Percentiles rank a stretch among this genome's conserved stretches.
Conservation (phyloP, 2,113 vertebrate species). For the Garra rufa region DNA sequence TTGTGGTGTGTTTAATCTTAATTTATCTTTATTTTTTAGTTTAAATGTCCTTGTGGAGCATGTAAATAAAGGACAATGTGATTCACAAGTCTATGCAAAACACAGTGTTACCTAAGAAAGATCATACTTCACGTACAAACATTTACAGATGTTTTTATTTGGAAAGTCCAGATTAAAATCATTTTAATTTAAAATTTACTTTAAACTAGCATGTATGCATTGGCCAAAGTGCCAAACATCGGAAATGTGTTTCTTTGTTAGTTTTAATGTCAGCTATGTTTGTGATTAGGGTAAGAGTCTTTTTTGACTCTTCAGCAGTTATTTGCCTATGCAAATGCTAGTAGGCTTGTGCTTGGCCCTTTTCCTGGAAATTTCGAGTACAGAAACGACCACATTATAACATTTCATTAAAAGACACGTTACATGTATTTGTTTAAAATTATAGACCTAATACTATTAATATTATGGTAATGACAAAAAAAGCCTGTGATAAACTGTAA, state of each 20-base stretch:
- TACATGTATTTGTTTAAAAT: neutral
- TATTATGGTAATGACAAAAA: too few species aligned
- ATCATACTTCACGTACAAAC: neutral
- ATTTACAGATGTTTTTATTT: neutral
- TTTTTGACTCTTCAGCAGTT: too few species aligned
- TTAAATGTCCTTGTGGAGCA: too few species aligned
- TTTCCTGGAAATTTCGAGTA: neutral
- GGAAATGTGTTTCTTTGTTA: too few species aligned
- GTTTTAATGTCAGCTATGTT: too few species aligned
- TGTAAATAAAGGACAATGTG: neutral
- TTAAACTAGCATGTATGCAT: too few species aligned
- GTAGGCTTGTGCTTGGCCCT: neutral
- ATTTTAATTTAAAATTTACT: neutral
- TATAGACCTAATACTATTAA: too few species aligned
- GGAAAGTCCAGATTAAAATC: neutral
- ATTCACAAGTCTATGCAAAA: neutral
- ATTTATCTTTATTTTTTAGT: neutral
- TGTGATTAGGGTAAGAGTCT: too few species aligned
- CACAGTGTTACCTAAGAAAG: too few species aligned
- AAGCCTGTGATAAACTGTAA: too few species aligned
- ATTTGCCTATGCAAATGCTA: too few species aligned
- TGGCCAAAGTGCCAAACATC: too few species aligned
- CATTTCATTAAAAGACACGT: neutral
- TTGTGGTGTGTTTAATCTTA: neutral
- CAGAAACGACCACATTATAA: neutral